Evolutionary conservation across 2,888 invertebrate genomes (phyloP).

Genomic region (Ctena decussata): DNA sequence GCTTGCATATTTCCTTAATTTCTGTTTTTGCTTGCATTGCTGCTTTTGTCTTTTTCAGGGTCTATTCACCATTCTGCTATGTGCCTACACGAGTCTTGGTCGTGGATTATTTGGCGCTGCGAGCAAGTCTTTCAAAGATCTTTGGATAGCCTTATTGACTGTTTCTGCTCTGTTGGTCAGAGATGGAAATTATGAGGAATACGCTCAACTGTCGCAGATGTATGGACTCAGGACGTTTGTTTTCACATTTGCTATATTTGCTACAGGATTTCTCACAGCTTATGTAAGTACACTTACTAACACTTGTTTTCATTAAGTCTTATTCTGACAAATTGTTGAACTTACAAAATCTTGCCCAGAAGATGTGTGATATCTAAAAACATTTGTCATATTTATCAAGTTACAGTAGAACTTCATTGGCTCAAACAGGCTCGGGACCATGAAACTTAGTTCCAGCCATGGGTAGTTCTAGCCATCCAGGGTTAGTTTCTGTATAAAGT

Average conservation of each 20-base stretch:
- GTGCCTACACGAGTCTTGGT: constrained; percentile 82
- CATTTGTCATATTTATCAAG: too few species aligned
- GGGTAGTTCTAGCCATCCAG: too few species aligned
- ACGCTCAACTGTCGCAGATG: constrained; percentile 14
- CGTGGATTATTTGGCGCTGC: constrained; percentile 80
- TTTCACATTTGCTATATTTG: constrained; percentile 77
- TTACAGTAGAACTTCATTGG: too few species aligned
- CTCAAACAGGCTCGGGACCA: too few species aligned
- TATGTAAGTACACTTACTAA: constrained; percentile 83
- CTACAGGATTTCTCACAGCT: constrained; percentile 78
- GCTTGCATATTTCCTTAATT: too few species aligned
- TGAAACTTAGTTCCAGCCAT: too few species aligned
- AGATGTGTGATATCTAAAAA: too few species aligned
- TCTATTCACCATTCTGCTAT: constrained; percentile 76
- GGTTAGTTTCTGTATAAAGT: too few species aligned
- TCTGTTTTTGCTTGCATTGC: too few species aligned
- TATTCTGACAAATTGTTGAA: too few species aligned
- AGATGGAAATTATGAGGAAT: constrained; percentile 53
- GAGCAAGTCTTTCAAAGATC: constrained; percentile 72
- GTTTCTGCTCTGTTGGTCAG: constrained; percentile 76
- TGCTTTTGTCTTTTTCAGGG: constrained; percentile 68
- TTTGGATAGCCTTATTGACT: constrained; percentile 77
- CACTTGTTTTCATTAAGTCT: too few species aligned
- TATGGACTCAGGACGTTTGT: constrained; percentile 61
- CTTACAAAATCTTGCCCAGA: too few species aligned